These are phyloP conservation scores for Platyscapa corneri DNA, from an alignment of 1,140 invertebrate species.

Conservation along the genomic window DNA sequence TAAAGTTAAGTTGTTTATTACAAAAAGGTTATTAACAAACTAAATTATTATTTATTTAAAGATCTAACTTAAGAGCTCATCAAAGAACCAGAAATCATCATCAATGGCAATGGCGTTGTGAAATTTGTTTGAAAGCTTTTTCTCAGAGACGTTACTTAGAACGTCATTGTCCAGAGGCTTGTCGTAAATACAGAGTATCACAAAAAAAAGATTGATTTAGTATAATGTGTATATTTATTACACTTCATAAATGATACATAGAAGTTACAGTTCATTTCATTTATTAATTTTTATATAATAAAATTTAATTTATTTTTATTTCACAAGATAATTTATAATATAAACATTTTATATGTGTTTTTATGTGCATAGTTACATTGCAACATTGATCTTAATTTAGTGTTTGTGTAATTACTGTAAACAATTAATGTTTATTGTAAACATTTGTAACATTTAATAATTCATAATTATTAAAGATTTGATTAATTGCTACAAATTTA, in stretches of 20 bases:
- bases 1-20: not conserved
- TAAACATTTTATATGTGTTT: constrained; percentile 24
- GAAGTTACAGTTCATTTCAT: not conserved
- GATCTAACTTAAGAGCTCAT: constrained; percentile 82
- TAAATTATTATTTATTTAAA: constrained; percentile 59
- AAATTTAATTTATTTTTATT: constrained; percentile 40
- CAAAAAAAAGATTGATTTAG: constrained; percentile 62
- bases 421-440: no score
- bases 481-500: not conserved
- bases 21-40: not conserved
- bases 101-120: constrained; percentile 80
- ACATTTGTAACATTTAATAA: no score
- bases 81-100: constrained; percentile 82
- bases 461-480: no score
- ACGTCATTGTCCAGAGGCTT: constrained; percentile 82
- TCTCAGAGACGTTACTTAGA: constrained; percentile 84
- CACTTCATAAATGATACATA: not conserved
- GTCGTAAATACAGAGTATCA: constrained; percentile 76
- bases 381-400: not conserved
- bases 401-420: not conserved
- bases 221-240: not conserved
- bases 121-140: constrained; percentile 82
- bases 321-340: constrained; percentile 36
- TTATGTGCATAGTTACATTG: constrained; percentile 18
- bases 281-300: not conserved